Percentiles rank a stretch among this genome's conserved stretches.
phyloP scores from a whole-genome alignment of 2,888 invertebrate species.

The Diplolepis rosae region DNA sequence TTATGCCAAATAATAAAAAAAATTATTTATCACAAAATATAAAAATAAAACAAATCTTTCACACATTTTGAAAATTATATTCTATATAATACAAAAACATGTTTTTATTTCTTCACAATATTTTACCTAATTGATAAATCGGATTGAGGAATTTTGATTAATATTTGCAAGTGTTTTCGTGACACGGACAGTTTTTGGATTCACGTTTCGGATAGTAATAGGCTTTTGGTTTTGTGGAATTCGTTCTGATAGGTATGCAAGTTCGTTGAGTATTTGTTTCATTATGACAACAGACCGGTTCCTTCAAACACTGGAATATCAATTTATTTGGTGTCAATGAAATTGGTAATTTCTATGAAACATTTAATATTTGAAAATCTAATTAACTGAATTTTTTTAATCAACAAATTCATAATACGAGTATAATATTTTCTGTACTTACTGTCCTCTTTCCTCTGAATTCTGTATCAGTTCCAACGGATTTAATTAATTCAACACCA shows the following conservation, averaged over 20 bases:
- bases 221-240: background rate
- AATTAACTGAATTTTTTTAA: no score
- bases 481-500: background rate
- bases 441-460: background rate
- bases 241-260: background rate
- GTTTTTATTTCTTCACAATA: background rate
- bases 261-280: background rate
- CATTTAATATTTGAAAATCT: background rate
- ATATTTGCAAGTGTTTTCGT: background rate
- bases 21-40: no score
- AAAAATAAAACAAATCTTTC: no score
- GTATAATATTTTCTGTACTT: background rate
- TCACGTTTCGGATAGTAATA: background rate
- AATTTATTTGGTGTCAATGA: background rate
- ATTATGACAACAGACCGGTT: background rate
- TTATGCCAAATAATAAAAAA: no score
- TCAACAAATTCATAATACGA: no score
- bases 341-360: background rate
- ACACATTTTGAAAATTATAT: no score
- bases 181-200: background rate
- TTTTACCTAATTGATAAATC: background rate
- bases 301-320: background rate
- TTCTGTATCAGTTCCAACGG: background rate
- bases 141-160: background rate
- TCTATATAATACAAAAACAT: background rate